phyloP scores from a whole-genome alignment of 2,113 vertebrate genomes.

The Lutjanus erythropterus region DNA sequence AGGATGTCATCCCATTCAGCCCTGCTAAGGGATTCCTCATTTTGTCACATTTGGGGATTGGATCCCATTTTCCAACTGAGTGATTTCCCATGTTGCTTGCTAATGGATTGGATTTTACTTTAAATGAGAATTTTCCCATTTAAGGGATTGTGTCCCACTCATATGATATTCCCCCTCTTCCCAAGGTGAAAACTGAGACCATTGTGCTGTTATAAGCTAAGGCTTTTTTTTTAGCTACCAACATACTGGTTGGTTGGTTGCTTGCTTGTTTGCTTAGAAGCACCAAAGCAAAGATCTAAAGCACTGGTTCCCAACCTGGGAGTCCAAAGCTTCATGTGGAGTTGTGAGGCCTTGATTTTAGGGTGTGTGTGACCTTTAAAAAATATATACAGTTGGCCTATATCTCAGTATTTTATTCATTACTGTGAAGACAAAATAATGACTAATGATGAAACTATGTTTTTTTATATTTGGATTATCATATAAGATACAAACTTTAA shows the following conservation, averaged over 20 bases:
- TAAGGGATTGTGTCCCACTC: slow-evolving; percentile 22
- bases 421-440: too few relatives aligned
- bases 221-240: neutral
- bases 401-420: too few relatives aligned
- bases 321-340: too few relatives aligned
- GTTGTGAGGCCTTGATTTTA: too few relatives aligned
- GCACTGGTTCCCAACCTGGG: too few relatives aligned
- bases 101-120: slow-evolving; percentile 56
- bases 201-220: neutral
- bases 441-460: too few relatives aligned
- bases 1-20: slow-evolving; percentile 15
- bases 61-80: slow-evolving; percentile 55
- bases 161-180: neutral
- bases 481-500: too few relatives aligned
- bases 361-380: too few relatives aligned
- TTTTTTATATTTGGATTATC: too few relatives aligned
- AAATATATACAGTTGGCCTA: too few relatives aligned
- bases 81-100: slow-evolving; percentile 51
- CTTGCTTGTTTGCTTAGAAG: neutral
- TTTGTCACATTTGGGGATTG: slow-evolving; percentile 55
- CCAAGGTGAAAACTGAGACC: slow-evolving; percentile 21
- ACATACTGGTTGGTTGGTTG: too few relatives aligned
- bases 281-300: neutral
- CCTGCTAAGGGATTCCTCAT: slow-evolving; percentile 35
- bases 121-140: slow-evolving; percentile 46